Evolutionary conservation across 2,888 invertebrate species (phyloP).

Genomic region (Malthinus flaveolus): DNA sequence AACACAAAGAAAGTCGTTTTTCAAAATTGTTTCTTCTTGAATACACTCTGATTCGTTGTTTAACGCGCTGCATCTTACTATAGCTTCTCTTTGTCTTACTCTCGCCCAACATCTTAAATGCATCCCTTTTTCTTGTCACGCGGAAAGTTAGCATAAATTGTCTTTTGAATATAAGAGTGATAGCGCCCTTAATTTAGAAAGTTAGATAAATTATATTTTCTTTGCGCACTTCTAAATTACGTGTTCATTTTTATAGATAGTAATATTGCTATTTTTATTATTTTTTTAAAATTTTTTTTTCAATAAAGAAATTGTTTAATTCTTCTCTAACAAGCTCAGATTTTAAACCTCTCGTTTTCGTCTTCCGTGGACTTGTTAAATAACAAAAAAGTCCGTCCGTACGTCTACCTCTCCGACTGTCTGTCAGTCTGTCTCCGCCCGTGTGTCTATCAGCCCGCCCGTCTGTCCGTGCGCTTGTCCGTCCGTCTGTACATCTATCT

Average conservation of each 20-base stretch:
- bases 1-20: slow-evolving; percentile 56
- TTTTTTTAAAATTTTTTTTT: background rate
- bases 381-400: no score
- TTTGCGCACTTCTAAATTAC: slow-evolving; percentile 28
- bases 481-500: no score
- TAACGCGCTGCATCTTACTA: slow-evolving; percentile 25
- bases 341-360: no score
- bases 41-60: slow-evolving; percentile 43
- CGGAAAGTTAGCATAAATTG: slow-evolving; percentile 39
- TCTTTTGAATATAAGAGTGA: slow-evolving; percentile 51
- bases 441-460: no score
- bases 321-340: no score
- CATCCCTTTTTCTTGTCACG: slow-evolving; percentile 26
- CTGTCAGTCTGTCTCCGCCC: no score
- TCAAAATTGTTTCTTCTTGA: slow-evolving; percentile 55
- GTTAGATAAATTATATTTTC: slow-evolving; percentile 52
- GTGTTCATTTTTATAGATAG: slow-evolving; percentile 24
- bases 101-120: slow-evolving; percentile 19
- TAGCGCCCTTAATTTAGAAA: slow-evolving; percentile 51
- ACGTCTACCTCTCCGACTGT: no score
- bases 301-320: no score
- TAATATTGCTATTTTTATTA: slow-evolving; percentile 3
- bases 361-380: no score
- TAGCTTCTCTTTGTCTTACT: slow-evolving; percentile 23
- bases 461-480: no score